Conservation (phyloP, 1,140 invertebrate species). For the Danaus melanippus region DNA sequence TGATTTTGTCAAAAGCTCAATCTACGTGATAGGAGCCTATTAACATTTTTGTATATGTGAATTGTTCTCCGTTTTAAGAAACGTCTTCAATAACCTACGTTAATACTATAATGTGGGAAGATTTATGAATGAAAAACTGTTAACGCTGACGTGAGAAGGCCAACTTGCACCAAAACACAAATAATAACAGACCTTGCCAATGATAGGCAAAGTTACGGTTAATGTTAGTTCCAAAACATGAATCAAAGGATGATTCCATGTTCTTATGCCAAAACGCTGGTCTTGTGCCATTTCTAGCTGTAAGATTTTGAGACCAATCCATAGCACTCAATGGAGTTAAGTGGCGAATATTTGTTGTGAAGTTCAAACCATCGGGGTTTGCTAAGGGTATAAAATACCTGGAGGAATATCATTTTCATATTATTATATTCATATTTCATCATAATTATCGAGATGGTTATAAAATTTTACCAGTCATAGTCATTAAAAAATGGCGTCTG, state of each 20-base stretch:
- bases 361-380: constrained; percentile 53
- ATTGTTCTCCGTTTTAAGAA: too few relatives aligned
- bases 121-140: too few relatives aligned
- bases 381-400: constrained; percentile 57
- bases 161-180: not conserved
- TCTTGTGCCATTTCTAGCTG: constrained; percentile 27
- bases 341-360: constrained; percentile 34
- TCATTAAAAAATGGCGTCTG: constrained; percentile 63
- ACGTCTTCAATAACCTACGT: too few relatives aligned
- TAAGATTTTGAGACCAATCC: constrained; percentile 39
- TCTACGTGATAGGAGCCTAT: too few relatives aligned
- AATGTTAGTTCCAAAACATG: constrained; percentile 54
- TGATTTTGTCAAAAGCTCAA: too few relatives aligned
- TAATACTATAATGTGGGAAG: too few relatives aligned
- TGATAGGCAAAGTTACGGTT: constrained; percentile 64
- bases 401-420: constrained; percentile 8
- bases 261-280: constrained; percentile 55
- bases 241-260: constrained; percentile 21
- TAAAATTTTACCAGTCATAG: constrained; percentile 50
- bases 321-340: constrained; percentile 24
- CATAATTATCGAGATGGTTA: too few relatives aligned
- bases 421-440: not conserved
- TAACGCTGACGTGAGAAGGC: not conserved
- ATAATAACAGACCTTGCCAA: constrained; percentile 48
- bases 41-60: too few relatives aligned